These are phyloP conservation scores for Cephus spinipes DNA, from an alignment of 2,888 invertebrate genomes.

Conservation along the genomic window DNA sequence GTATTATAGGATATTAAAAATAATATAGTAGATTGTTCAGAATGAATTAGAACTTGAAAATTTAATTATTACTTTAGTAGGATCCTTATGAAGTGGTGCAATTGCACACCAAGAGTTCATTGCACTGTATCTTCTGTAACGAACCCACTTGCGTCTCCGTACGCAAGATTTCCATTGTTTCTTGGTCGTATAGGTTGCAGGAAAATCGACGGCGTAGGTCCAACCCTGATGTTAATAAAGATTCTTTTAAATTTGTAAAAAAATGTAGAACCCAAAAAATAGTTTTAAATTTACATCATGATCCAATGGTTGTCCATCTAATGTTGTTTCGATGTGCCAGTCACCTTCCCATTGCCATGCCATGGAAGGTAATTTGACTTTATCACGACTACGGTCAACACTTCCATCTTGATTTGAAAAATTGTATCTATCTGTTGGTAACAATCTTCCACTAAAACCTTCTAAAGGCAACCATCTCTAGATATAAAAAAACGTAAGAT, in stretches of 20 bases:
- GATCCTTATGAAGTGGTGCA: constrained; percentile 88
- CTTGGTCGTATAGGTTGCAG: constrained; percentile 81
- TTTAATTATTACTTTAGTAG: constrained; percentile 73
- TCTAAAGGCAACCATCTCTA: constrained; percentile 91
- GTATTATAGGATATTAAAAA: constrained; percentile 6
- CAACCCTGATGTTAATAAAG: constrained; percentile 72
- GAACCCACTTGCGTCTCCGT: constrained; percentile 88
- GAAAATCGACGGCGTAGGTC: constrained; percentile 94
- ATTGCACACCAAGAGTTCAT: constrained; percentile 94
- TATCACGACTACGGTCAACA: constrained; percentile 81
- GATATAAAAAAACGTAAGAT: constrained; percentile 32
- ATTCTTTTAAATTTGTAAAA: not conserved
- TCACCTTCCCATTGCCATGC: constrained; percentile 98
- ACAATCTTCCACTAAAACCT: constrained; percentile 84
- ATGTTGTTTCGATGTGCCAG: constrained; percentile 87
- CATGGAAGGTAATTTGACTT: constrained; percentile 89
- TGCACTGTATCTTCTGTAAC: constrained; percentile 88
- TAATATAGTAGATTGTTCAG: not conserved
- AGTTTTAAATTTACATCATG: constrained; percentile 74
- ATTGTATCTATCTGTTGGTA: constrained; percentile 89
- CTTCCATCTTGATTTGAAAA: constrained; percentile 89
- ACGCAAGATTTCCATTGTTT: constrained; percentile 94
- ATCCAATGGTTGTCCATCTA: constrained; percentile 88
- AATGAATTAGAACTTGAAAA: not conserved
- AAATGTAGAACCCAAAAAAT: not conserved